Base-by-base conservation (phyloP, 2,113 vertebrate genomes). In the Silurus asotus region DNA sequence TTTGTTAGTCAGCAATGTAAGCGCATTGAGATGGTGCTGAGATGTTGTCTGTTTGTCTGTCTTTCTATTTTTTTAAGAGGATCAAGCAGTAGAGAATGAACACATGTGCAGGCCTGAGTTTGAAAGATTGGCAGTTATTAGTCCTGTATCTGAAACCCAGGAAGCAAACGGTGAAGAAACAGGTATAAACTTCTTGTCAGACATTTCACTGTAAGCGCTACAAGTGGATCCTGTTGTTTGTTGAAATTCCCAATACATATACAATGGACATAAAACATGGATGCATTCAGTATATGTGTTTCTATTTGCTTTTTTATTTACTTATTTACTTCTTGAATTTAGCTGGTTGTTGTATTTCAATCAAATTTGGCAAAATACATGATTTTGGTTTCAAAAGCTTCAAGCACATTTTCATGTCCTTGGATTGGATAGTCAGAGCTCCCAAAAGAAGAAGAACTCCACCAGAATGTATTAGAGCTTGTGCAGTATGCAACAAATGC, bases 31-130 rank as follows among this genome's bases (percentile, higher is more conserved):
- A 67, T 14, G 13, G 13, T 67, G 65, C 65, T 62, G 15, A 19
- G 51, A 59, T 59, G 5, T 25, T 45, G 13, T 69, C 9, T 20
- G 15, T 58, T 55, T 37, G 0, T 79, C 4, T 62, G 8, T 86
- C 19, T 15, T 51, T 53, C 76, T n/a, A 83, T 5, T 83, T 83
- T 28, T 69, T 85, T 2, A 88, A 99, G 97, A 98, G 88, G 97
- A 99, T 49, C 93, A 95, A 89, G 94, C 95, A 90, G 92, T 97
- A 92, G 96, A 98, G 91, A 97, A 96, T 2, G 96, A 96, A 3
- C 96, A 95, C 76, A 94, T 96, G 58, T 90, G 96, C 70, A 93
- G 93, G 89, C 93, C 91, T 86, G 95, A 89, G 93, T 95, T 82
- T 88, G 94, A 76, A 94, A 94, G 88, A 95, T 95, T 13, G 96